These are phyloP conservation scores for Porphyrio hochstetteri DNA, from an alignment of 2,113 vertebrate genomes.

Conservation along the genomic window DNA sequence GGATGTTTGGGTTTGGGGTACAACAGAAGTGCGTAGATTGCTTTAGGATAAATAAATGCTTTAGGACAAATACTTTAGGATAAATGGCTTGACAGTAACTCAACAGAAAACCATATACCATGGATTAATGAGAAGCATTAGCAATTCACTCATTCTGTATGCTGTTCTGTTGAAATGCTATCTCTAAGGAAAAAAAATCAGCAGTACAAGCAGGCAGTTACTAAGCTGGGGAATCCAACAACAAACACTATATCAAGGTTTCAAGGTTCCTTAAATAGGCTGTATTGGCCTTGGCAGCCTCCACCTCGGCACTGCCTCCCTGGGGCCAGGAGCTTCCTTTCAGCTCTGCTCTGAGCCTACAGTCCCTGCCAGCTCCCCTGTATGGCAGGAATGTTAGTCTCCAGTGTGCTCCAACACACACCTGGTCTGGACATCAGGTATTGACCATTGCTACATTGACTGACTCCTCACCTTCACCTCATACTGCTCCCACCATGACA, in stretches of 20 bases:
- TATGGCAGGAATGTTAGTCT: neutral
- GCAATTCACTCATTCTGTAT: neutral
- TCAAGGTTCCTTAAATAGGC: neutral
- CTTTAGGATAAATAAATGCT: neutral
- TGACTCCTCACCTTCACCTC: neutral
- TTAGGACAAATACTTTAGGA: too few species aligned
- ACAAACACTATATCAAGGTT: neutral
- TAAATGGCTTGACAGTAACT: neutral
- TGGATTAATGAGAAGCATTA: neutral
- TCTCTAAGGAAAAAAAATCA: neutral
- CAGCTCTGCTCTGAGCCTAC: neutral
- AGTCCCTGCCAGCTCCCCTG: neutral
- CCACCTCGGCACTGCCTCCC: accelerated
- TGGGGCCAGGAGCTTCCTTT: neutral
- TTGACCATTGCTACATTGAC: too few species aligned
- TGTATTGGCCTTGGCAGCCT: neutral
- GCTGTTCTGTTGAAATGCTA: neutral
- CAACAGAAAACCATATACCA: neutral
- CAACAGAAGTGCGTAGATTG: neutral
- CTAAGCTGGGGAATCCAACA: neutral
- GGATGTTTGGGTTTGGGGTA: neutral
- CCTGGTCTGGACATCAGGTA: neutral
- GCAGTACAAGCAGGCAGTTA: neutral
- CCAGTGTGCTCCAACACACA: neutral
- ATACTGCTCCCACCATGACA: neutral